Conservation (phyloP, 2,113 vertebrate genomes). For the Hypomesus transpacificus region DNA sequence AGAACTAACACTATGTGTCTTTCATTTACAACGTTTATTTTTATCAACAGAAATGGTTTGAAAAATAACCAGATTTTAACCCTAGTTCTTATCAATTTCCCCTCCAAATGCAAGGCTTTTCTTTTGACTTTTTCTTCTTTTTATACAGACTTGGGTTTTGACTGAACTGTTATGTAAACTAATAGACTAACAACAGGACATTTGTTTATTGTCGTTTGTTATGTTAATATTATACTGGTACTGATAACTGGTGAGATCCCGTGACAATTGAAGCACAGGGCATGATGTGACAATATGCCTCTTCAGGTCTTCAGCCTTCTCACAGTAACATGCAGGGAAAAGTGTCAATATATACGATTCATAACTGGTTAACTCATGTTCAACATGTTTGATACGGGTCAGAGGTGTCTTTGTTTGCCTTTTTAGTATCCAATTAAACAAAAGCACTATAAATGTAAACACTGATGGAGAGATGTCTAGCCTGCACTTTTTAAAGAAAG, state of each 20-base stretch:
- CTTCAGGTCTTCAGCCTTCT: conserved; percentile 5
- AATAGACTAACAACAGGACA: not conserved
- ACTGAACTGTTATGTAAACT: not conserved
- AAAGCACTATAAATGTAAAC: not conserved
- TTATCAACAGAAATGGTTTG: not conserved
- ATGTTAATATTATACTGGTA: conserved; percentile 25
- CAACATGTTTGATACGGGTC: conserved; percentile 21
- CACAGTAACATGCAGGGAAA: conserved; percentile 6
- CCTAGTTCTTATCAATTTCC: too few species aligned
- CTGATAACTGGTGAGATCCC: conserved; percentile 14
- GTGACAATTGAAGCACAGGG: conserved; percentile 10
- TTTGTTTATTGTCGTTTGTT: conserved; percentile 20
- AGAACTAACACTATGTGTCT: not conserved
- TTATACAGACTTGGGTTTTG: not conserved
- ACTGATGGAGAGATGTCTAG: not conserved
- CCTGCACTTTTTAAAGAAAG: conserved; percentile 29
- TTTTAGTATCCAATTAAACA: conserved; percentile 14
- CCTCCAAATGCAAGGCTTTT: too few species aligned
- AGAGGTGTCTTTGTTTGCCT: conserved; percentile 12
- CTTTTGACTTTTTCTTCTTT: not conserved
- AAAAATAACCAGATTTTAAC: not conserved
- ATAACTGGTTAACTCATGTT: conserved; percentile 6
- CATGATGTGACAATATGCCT: conserved; percentile 17
- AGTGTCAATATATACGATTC: not conserved
- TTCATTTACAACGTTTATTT: not conserved